Conservation (phyloP, 2,113 vertebrate genomes). For the Melanotaenia duboulayi region DNA sequence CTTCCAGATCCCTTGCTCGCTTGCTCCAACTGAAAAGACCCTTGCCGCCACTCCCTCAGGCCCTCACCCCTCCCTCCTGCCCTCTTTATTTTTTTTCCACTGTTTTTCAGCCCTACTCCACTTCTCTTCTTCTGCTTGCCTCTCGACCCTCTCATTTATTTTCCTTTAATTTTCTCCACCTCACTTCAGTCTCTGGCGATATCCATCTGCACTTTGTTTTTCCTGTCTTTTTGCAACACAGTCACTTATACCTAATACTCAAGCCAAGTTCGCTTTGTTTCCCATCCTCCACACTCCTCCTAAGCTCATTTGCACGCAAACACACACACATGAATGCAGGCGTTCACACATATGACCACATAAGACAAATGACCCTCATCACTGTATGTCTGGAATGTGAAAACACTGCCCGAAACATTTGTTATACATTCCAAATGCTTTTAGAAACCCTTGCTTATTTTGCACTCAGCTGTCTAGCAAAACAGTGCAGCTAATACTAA, state of each 20-base stretch:
- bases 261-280: constrained; percentile 46
- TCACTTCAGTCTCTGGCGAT: constrained; percentile 64
- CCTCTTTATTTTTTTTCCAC: constrained; percentile 55
- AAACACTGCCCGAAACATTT: constrained; percentile 56
- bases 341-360: constrained; percentile 51
- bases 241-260: constrained; percentile 56
- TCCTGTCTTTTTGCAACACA: constrained; percentile 40
- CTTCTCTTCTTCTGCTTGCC: constrained; percentile 29
- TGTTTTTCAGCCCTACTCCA: constrained; percentile 44
- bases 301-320: constrained; percentile 24
- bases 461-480: constrained; percentile 29
- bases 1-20: constrained; percentile 54
- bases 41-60: constrained; percentile 65
- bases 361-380: constrained; percentile 73
- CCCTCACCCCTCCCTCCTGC: constrained; percentile 45
- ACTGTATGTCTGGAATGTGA: constrained; percentile 67
- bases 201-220: constrained; percentile 63
- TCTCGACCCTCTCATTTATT: constrained; percentile 54
- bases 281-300: constrained; percentile 29
- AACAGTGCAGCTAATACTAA: constrained; percentile 24
- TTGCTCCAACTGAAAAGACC: constrained; percentile 69
- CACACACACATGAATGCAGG: constrained; percentile 17
- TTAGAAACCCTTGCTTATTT: constrained; percentile 29
- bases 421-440: constrained; percentile 49
- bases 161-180: constrained; percentile 65